Evolutionary conservation across 2,113 vertebrate genomes (phyloP).

Genomic region (Oreochromis aureus): DNA sequence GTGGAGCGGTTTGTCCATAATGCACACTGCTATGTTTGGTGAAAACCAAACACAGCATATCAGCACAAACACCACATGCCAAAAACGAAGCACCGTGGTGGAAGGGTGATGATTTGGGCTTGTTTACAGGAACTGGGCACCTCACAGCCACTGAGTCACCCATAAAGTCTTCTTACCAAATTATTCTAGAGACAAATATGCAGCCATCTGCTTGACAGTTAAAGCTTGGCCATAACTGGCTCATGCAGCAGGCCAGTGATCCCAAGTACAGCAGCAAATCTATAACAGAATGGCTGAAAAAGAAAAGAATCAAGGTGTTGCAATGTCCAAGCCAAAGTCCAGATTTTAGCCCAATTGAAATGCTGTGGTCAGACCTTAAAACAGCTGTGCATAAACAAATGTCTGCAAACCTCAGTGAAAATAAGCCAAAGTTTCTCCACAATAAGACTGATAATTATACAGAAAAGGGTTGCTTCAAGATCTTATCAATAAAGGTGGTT

Average conservation of each 20-base stretch:
- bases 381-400: background rate
- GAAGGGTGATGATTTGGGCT: background rate
- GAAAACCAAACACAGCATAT: background rate
- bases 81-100: background rate
- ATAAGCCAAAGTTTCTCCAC: background rate
- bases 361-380: background rate
- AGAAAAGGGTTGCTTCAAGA: background rate
- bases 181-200: background rate
- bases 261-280: background rate
- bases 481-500: background rate
- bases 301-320: background rate
- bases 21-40: background rate
- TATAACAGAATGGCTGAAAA: background rate
- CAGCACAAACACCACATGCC: background rate
- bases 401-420: background rate
- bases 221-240: background rate
- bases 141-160: background rate
- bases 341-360: background rate
- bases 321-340: background rate
- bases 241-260: background rate
- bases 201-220: background rate
- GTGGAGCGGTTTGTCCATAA: background rate
- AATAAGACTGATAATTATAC: background rate
- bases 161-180: background rate
- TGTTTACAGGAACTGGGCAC: background rate